Evolutionary conservation across 2,888 invertebrate species (phyloP), one percentile per base, ranked within the genome.

Genomic region (Liodrosophila aerea): DNA sequence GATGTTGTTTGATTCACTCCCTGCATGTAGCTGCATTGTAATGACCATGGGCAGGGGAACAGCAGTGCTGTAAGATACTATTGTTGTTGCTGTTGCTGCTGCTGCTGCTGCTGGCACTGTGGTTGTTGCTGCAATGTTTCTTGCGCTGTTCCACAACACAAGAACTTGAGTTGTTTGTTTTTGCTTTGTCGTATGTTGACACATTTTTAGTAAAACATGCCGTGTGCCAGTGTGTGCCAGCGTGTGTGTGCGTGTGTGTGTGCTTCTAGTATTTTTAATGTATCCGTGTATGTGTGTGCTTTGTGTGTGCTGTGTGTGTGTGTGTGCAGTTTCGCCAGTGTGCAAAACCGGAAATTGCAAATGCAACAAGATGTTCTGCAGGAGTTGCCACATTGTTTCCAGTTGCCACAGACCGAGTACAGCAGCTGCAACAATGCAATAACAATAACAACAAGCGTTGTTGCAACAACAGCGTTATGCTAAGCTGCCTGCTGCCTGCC

Each of bases 301-400:
- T n/a, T n/a, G n/a, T n/a, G n/a, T n/a, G n/a, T n/a, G n/a, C n/a
- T 22, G 39, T 46, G 22, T 36, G 9, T 36, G 30, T 36, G 29
- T 36, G 36, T 43, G 43, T 44, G 34, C 30, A 50, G 30, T 43
- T 50, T 27, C 16, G 64, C 40, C 54, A 50, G 62, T 61, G 65
- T 64, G 63, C 56, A 46, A 73, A 70, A 73, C 78, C 86, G 78
- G 85, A 80, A 80, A 86, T 84, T 76, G 63, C 71, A 85, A 86
- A 77, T 84, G 78, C 86, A 86, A 84, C 86, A 84, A 86, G 77
- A 84, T 84, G 81, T 84, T 76, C 62, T 70, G 76, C 66, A 64
- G 62, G 70, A 78, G 65, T 61, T 66, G 71, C 57, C 62, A 66
- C 60, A 78, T 71, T 76, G 68, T 83, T 60, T 66, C 59, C 53